Base-by-base conservation (phyloP, 2,113 vertebrate species). In the Ptyas mucosa region DNA sequence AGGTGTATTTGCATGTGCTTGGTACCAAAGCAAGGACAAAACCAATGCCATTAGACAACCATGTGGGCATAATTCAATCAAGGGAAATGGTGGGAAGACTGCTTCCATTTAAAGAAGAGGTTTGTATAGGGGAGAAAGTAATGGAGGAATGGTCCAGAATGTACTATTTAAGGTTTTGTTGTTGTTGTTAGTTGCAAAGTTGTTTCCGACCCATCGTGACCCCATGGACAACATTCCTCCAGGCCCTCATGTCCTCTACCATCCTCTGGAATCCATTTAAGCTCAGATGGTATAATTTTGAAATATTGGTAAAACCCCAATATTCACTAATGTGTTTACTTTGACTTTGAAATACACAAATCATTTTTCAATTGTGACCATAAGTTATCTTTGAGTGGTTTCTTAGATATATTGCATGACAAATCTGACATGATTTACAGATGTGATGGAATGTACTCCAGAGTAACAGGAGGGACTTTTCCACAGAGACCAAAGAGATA, bases 241-340 rank as follows among this genome's bases (percentile, higher is more conserved):
- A 46, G 43, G 43, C 43, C 43, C 5, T 46, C 43, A 46, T 46
- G 43, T 46, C 43, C 43, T 46, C 43, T 46, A 4, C 43, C 43
- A 4, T 46, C 43, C 43, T 46, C 43, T 46, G 43, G 43, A 46
- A 4, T 46, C 43, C 43, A 46, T 46, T 46, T 46, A 46, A 46
- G 43, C 43, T 6, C 46, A 49, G 46, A 8, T 49, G 46, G 46
- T 49, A 49, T 49, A 49, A 49, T 49, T 49, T 49, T 49, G 46
- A 49, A 49, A 49, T 49, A 49, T 49, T 49, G 46, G 6, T 49
- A 49, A 49, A 49, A 49, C 5, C 6, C 46, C 46, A 52, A 52
- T 94, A 94, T 94, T 94, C 53, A 91, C 87, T 93, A n/a, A 57
- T 24, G 39, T 58, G 92, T 94, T 96, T 94, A 95, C 91, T 14